A percentile compares a stretch with the other conserved stretches of the same genome.
phyloP scores from a whole-genome alignment of 1,140 invertebrate genomes.

The Hesperophylax magnus region DNA sequence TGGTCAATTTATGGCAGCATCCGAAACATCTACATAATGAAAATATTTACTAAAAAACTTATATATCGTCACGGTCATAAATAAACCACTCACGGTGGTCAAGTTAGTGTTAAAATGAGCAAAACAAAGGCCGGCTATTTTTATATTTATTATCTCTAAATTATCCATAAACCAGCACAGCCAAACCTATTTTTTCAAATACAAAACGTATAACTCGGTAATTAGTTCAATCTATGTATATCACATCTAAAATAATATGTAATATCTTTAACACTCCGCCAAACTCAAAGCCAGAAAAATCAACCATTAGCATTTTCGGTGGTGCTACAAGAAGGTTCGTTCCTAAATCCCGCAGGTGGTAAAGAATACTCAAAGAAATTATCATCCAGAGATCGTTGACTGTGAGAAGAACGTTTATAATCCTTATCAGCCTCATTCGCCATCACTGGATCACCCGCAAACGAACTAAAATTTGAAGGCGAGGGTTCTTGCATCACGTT shows the following conservation, averaged over 20 bases:
- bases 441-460: background rate
- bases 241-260: no score
- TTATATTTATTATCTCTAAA: no score
- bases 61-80: no score
- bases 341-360: background rate
- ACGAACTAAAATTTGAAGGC: conserved; percentile 12
- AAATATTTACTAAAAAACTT: no score
- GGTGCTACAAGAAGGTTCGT: background rate
- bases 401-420: background rate
- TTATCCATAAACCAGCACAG: no score
- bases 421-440: background rate
- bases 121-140: no score
- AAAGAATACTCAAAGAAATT: conserved; percentile 17
- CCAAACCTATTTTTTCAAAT: background rate
- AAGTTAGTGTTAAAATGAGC: no score
- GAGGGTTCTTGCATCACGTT: background rate
- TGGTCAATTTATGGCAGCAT: no score
- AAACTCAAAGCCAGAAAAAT: background rate
- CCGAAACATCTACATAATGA: no score
- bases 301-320: background rate
- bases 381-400: conserved; percentile 21
- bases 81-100: no score
- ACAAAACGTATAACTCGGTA: background rate
- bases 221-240: background rate
- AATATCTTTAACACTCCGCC: no score